A percentile compares a stretch with the other conserved stretches of the same genome.
Evolutionary conservation across 2,888 invertebrate genomes (phyloP).

Genomic region (Sarcophaga subvicina): DNA sequence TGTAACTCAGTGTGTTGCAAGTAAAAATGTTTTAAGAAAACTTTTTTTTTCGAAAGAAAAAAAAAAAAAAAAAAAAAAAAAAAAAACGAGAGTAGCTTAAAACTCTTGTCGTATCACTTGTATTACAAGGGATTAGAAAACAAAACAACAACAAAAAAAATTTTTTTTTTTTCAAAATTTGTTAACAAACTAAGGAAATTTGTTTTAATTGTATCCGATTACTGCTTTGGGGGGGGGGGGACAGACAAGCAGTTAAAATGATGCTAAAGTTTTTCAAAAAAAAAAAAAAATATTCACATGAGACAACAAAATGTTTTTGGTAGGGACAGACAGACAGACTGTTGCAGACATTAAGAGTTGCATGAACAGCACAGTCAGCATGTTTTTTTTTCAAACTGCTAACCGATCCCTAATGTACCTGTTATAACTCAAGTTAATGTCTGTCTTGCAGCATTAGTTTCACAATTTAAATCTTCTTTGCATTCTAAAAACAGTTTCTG

Average conservation of each 20-base stretch:
- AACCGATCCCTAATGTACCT: too few species aligned
- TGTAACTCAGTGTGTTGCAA: too few species aligned
- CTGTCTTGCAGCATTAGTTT: too few species aligned
- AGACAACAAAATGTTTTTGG: slow-evolving; percentile 5
- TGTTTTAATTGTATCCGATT: slow-evolving; percentile 50
- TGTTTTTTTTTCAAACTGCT: too few species aligned
- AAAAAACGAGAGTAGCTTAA: too few species aligned
- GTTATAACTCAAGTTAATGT: too few species aligned
- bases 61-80: not conserved
- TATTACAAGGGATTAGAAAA: slow-evolving; percentile 24
- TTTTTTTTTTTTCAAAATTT: not conserved
- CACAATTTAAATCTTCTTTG: too few species aligned
- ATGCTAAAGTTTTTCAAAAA: slow-evolving; percentile 15
- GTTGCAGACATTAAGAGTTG: not conserved
- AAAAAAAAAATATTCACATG: not conserved
- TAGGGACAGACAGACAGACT: not conserved
- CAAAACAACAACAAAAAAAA: not conserved
- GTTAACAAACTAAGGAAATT: slow-evolving; percentile 40
- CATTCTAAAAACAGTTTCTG: too few species aligned
- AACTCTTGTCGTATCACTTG: slow-evolving; percentile 19
- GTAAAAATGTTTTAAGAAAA: not conserved
- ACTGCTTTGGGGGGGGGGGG: not conserved
- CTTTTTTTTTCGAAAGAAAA: not conserved
- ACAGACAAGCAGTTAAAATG: not conserved
- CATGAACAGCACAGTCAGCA: too few species aligned